Evolutionary conservation across 2,797 vertebrate species (phyloP).

Genomic region (Acomys russatus): DNA sequence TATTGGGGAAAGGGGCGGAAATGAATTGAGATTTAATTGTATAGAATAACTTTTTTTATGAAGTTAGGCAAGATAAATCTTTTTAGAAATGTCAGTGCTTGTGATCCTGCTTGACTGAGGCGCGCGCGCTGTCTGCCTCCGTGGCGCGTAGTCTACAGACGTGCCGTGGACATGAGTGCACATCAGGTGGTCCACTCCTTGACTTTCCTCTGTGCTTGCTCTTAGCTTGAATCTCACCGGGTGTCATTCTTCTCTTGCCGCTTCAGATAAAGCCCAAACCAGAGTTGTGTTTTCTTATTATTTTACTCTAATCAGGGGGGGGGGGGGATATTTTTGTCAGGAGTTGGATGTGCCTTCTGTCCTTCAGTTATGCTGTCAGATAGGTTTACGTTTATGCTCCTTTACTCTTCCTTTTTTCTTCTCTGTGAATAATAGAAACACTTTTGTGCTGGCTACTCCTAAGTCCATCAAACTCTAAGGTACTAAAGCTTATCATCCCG

Average conservation of each 20-base stretch:
- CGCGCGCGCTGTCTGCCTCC: neutral
- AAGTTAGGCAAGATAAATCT: neutral
- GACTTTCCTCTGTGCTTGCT: neutral
- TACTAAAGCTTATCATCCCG: neutral
- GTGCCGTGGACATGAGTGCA: neutral
- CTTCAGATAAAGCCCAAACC: neutral
- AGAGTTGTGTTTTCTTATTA: neutral
- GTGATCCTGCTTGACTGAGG: neutral
- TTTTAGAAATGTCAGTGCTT: slow-evolving; percentile 20
- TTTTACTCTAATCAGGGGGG: neutral
- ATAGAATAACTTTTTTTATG: neutral
- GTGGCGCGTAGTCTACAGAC: neutral
- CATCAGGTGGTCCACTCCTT: neutral
- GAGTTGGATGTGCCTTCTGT: neutral
- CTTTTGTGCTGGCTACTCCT: neutral
- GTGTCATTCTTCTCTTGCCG: neutral
- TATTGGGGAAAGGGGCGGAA: neutral
- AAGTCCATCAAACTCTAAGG: neutral
- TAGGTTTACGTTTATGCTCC: neutral
- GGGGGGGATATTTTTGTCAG: neutral
- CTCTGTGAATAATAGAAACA: slow-evolving; percentile 12
- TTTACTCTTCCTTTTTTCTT: neutral
- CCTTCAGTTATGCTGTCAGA: neutral
- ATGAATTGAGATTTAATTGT: neutral
- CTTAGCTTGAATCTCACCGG: neutral